phyloP scores from a whole-genome alignment of 2,888 invertebrate genomes.

The Drosophila antonietae region DNA sequence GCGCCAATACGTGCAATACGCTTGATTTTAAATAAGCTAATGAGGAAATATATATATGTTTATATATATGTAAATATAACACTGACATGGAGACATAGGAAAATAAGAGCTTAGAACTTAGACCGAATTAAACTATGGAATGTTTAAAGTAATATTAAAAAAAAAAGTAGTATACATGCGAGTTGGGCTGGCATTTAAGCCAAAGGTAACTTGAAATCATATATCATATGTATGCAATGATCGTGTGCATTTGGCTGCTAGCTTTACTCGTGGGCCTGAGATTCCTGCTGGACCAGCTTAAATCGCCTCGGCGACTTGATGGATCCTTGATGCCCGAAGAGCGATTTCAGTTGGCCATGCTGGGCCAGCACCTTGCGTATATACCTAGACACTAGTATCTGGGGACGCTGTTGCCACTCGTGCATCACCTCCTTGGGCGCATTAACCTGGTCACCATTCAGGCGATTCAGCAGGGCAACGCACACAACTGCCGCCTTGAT shows the following conservation, averaged over 20 bases:
- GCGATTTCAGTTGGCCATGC: conserved; percentile 89
- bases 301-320: conserved; percentile 94
- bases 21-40: conserved; percentile 58
- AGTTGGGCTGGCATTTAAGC: conserved; percentile 21
- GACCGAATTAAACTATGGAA: conserved; percentile 66
- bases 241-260: conserved; percentile 15
- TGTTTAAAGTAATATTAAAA: conserved; percentile 34
- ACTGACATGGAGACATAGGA: conserved; percentile 5
- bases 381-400: conserved; percentile 92
- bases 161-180: conserved; percentile 59
- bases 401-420: conserved; percentile 96
- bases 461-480: conserved; percentile 95
- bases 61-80: conserved; percentile 1
- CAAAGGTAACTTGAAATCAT: conserved; percentile 46
- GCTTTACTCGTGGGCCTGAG: conserved; percentile 93
- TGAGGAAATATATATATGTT: conserved; percentile 39
- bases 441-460: conserved; percentile 96
- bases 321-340: conserved; percentile 91
- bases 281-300: conserved; percentile 95
- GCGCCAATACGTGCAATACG: conserved; percentile 29
- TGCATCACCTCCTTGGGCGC: conserved; percentile 94
- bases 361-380: conserved; percentile 93
- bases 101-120: conserved; percentile 56
- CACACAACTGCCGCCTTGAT: conserved; percentile 97
- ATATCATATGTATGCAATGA: conserved; percentile 18